Evolutionary conservation across 2,888 invertebrate species (phyloP), one percentile per base, ranked within the genome.

Genomic region (Macaria liturata): DNA sequence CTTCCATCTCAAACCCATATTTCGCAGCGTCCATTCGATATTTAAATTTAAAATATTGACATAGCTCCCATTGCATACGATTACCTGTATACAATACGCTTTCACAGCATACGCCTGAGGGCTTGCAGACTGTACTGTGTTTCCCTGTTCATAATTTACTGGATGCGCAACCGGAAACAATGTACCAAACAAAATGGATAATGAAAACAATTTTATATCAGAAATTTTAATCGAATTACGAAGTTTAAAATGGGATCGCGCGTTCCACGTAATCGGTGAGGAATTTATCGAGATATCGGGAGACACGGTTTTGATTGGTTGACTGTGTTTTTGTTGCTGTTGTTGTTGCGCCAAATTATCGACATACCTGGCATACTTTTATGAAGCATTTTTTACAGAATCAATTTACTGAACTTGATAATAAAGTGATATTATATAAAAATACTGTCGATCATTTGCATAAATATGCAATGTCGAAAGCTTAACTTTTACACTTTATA

Each of bases 41-140:
- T 89, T 88, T 87, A 88, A 86, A 88, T 88, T 84, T 88, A 86
- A 88, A 91, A 90, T 89, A 90, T 88, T 88, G 88, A 84, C 85
- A 84, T 83, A 81, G 83, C 84, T 86, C 78, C 86, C 90, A 88
- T 82, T 80, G 82, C 80, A 88, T 89, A 89, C 90, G 91, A 91
- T 91, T 90, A 89, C 89, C 86, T 86, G 88, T 88, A 81, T 89
- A 87, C 88, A 88, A 89, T 90, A 86, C 84, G 84, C 83, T 90
- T 88, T 86, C 85, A 82, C 76, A 77, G 77, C 80, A 76, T 80
- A 72, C 73, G 84, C 90, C 84, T 75, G 73, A 79, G 86, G 91
- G 88, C 85, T 75, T 78, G 79, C 77, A 78, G 78, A 83, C 83
- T 81, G 85, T 84, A 34, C 32, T 49, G 44, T 50, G 58, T 59